Conservation (phyloP, 2,797 vertebrate species). For the Spheniscus humboldti region DNA sequence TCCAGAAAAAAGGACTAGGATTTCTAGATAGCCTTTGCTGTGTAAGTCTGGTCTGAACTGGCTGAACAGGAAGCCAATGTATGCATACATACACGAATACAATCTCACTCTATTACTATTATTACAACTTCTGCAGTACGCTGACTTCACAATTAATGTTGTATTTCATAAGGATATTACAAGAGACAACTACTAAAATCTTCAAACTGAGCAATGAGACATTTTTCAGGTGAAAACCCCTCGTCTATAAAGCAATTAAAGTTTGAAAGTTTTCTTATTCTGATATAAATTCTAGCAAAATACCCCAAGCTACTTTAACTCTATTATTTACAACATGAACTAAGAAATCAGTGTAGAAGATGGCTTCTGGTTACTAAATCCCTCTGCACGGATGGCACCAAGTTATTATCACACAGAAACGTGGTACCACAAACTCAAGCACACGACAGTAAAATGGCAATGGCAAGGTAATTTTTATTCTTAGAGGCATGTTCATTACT, state of each 20-base stretch:
- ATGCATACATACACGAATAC: not conserved
- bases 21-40: not conserved
- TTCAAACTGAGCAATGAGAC: not conserved
- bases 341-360: not conserved
- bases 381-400: not conserved
- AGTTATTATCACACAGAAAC: not conserved
- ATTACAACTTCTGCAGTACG: not conserved
- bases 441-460: not conserved
- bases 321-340: not conserved
- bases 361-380: not conserved
- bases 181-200: not conserved
- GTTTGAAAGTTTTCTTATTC: not conserved
- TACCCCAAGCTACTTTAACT: not conserved
- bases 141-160: not conserved
- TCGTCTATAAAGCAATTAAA: not conserved
- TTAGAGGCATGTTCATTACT: not conserved
- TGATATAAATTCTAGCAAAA: not conserved
- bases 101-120: not conserved
- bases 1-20: not conserved
- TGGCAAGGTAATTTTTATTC: not conserved
- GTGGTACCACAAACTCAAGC: not conserved
- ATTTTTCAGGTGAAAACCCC: not conserved
- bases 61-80: not conserved
- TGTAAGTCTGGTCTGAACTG: not conserved
- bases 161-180: not conserved